phyloP scores from a whole-genome alignment of 1,140 invertebrate genomes.

The Bombus sibiricus region DNA sequence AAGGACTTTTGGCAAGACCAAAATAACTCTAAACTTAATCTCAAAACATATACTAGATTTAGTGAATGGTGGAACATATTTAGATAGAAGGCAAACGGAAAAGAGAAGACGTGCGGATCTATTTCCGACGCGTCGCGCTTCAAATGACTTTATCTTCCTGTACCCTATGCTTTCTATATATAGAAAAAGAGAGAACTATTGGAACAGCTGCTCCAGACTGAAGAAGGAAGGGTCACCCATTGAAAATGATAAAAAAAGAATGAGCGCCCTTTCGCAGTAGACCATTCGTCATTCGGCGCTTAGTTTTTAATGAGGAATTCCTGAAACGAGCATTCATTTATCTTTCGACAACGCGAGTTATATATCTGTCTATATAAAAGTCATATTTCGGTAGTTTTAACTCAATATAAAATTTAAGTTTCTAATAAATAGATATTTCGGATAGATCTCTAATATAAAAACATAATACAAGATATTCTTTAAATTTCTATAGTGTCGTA shows the following conservation, averaged over 20 bases:
- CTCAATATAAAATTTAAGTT: neutral
- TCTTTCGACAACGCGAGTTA: conserved; percentile 15
- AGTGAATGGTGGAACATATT: conserved; percentile 64
- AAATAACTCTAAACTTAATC: conserved; percentile 18
- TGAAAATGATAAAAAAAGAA: conserved; percentile 19
- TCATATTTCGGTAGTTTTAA: neutral
- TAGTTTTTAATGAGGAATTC: conserved; percentile 58
- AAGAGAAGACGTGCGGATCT: conserved; percentile 71
- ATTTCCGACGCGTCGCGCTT: conserved; percentile 74
- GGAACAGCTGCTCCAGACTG: conserved; percentile 63
- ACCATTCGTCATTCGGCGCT: conserved; percentile 63
- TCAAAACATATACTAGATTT: conserved; percentile 32
- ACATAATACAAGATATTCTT: neutral
- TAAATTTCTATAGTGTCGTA: neutral
- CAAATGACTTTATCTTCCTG: conserved; percentile 72
- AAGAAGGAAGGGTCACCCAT: conserved; percentile 53
- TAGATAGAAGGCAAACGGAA: conserved; percentile 68
- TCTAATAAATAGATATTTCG: neutral
- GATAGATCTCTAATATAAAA: no score
- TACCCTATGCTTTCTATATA: conserved; percentile 62
- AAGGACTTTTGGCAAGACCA: neutral
- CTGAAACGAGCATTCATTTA: conserved; percentile 32
- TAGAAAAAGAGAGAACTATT: conserved; percentile 62
- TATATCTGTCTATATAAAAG: no score
- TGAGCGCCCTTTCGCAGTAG: conserved; percentile 58